phyloP scores from a whole-genome alignment of 2,113 vertebrate genomes.

The Probosciger aterrimus region DNA sequence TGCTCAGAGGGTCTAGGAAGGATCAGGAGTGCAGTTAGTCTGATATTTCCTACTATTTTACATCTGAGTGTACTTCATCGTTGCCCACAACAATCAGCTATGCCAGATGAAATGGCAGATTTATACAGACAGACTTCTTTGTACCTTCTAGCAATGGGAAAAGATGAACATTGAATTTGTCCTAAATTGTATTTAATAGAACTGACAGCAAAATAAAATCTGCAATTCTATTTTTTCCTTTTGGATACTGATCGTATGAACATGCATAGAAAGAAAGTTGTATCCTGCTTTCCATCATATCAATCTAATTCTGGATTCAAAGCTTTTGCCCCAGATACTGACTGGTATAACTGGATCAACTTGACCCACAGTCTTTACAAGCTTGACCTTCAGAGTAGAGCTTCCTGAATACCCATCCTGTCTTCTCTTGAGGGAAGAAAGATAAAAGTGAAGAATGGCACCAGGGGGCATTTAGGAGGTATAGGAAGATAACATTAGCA shows the following conservation, averaged over 20 bases:
- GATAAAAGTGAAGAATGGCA: conserved; percentile 43
- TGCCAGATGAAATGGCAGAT: background rate
- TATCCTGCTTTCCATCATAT: background rate
- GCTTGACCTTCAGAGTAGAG: conserved; percentile 5
- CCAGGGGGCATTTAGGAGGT: conserved; percentile 21
- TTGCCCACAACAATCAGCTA: background rate
- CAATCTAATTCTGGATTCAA: conserved; percentile 38
- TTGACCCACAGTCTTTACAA: conserved; percentile 49
- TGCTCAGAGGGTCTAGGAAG: background rate
- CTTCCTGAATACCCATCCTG: conserved; percentile 49
- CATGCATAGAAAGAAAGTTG: background rate
- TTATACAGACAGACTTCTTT: background rate
- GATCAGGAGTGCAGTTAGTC: background rate
- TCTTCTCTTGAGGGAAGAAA: conserved; percentile 7
- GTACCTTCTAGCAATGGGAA: background rate
- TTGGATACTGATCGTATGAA: background rate
- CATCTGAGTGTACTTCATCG: background rate
- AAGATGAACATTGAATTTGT: background rate
- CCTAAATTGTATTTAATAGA: background rate
- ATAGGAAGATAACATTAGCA: conserved; percentile 45
- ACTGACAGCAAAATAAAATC: background rate
- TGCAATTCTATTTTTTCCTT: background rate
- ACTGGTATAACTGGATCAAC: background rate
- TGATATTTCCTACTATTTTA: background rate
- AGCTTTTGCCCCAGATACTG: conserved; percentile 2